Evolutionary conservation across 1,140 invertebrate genomes (phyloP).

Genomic region (Drosophila simulans): DNA sequence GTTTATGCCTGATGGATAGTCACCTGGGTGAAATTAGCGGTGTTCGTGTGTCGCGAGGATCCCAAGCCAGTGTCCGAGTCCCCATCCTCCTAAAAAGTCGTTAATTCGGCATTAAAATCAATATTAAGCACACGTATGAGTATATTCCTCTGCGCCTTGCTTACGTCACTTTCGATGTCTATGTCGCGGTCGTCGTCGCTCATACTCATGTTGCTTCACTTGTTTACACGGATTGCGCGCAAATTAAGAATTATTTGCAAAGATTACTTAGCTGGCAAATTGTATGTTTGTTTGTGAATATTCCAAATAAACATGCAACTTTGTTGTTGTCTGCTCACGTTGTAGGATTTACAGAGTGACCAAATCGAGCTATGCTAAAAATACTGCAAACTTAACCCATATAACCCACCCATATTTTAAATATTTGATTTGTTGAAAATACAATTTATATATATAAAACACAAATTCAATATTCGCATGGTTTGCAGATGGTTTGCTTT

Average conservation of each 20-base stretch:
- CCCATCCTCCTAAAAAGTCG: slow-evolving; percentile 86
- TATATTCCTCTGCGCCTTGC: slow-evolving; percentile 19
- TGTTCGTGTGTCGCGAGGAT: slow-evolving; percentile 74
- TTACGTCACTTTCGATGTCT: slow-evolving; percentile 96
- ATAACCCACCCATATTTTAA: neutral
- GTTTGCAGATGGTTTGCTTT: neutral
- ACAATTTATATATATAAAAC: too few species aligned
- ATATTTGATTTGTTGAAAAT: too few species aligned
- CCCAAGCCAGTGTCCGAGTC: slow-evolving; percentile 87
- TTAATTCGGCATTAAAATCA: slow-evolving; percentile 3
- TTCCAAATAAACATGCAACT: slow-evolving; percentile 14
- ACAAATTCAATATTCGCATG: neutral
- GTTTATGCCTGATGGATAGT: neutral
- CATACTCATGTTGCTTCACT: slow-evolving; percentile 84
- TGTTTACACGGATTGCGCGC: neutral
- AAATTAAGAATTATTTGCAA: neutral
- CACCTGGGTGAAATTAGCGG: slow-evolving; percentile 78
- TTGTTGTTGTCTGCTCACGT: slow-evolving; percentile 30
- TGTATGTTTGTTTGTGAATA: slow-evolving; percentile 20
- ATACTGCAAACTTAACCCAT: neutral
- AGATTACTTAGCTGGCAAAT: too few species aligned
- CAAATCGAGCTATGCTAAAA: neutral
- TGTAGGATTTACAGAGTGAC: neutral
- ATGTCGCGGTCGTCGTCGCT: slow-evolving; percentile 96
- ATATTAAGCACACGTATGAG: neutral